These are phyloP conservation scores for Dendrocincla fuliginosa DNA, from an alignment of 2,797 vertebrate species.

Conservation along the genomic window DNA sequence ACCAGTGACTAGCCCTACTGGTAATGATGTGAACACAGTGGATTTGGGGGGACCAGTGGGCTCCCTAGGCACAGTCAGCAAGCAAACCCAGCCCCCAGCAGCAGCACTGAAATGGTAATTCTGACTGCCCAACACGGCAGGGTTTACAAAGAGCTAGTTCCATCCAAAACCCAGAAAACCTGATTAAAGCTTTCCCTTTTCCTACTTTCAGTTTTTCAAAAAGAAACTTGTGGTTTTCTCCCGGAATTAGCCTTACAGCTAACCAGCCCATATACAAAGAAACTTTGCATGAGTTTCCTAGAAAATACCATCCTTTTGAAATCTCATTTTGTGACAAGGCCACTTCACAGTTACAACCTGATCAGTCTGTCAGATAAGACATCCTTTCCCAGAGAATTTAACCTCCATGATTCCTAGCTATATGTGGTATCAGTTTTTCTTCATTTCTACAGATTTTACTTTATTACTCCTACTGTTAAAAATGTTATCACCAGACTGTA, in stretches of 20 bases:
- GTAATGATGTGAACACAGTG: background rate
- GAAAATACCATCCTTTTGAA: background rate
- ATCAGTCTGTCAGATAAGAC: background rate
- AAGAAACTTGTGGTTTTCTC: background rate
- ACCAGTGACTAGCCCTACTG: background rate
- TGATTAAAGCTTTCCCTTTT: background rate
- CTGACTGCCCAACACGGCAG: background rate
- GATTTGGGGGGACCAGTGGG: accelerated
- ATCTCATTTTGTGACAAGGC: background rate
- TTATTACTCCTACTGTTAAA: background rate
- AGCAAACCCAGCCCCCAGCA: background rate
- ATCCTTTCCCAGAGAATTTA: background rate
- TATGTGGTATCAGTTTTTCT: background rate
- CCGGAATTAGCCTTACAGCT: background rate
- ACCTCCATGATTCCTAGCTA: background rate
- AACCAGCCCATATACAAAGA: background rate
- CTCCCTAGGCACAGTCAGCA: background rate
- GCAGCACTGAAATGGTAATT: background rate
- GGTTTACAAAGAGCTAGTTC: accelerated
- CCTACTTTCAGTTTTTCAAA: background rate
- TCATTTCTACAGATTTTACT: background rate
- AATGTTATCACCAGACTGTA: background rate
- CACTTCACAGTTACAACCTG: background rate
- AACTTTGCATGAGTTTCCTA: background rate
- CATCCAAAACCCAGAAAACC: background rate